Evolutionary conservation across 2,797 vertebrate species (phyloP).

Genomic region (Sphaeramia orbicularis): DNA sequence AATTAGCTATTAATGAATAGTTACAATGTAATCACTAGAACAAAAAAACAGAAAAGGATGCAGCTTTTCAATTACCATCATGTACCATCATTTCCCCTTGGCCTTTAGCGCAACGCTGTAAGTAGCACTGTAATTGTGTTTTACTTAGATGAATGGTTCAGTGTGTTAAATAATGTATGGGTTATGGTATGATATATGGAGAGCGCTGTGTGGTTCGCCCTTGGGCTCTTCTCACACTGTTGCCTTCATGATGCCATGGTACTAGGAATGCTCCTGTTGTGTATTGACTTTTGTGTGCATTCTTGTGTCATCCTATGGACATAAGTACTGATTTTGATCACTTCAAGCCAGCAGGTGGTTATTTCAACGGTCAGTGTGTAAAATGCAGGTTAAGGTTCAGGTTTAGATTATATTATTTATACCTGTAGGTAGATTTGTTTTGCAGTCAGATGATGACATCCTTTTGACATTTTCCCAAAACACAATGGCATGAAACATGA

Average conservation of each 20-base stretch:
- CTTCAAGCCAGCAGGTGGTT: constrained; percentile 21
- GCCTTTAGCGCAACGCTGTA: constrained; percentile 61
- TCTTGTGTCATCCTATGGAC: constrained; percentile 14
- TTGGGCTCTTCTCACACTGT: constrained; percentile 59
- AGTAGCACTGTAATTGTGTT: constrained; percentile 75
- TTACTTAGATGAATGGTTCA: constrained; percentile 75
- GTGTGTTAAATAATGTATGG: constrained; percentile 81
- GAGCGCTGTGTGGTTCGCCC: constrained; percentile 54
- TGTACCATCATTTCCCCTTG: constrained; percentile 56
- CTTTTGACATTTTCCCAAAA: too few species aligned
- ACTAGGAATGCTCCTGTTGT: constrained; percentile 26
- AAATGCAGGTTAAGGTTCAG: too few species aligned
- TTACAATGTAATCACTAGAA: constrained; percentile 76
- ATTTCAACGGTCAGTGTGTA: background rate
- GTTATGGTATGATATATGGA: constrained; percentile 63
- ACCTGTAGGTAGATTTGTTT: too few species aligned
- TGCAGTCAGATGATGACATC: too few species aligned
- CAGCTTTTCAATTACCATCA: constrained; percentile 72
- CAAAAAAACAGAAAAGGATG: constrained; percentile 53
- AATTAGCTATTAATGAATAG: constrained; percentile 81
- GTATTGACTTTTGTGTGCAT: constrained; percentile 33
- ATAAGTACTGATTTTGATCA: constrained; percentile 14
- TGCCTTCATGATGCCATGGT: constrained; percentile 42
- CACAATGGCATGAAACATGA: too few species aligned
- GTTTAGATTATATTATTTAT: too few species aligned